Evolutionary conservation across 2,113 vertebrate species (phyloP).

Genomic region (Stictonetta naevosa): DNA sequence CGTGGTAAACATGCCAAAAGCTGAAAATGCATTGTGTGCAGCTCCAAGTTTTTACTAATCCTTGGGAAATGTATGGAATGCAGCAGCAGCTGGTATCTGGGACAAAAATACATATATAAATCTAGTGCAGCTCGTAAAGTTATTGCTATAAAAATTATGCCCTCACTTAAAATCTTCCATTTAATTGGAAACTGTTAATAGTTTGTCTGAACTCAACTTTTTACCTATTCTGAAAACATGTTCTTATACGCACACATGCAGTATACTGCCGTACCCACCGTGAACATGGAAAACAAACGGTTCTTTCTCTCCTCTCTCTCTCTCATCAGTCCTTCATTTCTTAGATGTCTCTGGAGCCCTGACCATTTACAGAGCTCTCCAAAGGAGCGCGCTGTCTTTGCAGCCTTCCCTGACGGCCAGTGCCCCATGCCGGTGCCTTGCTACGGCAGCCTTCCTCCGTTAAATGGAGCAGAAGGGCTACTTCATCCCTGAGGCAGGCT

Average conservation of each 20-base stretch:
- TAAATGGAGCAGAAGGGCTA: neutral
- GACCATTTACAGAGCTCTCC: neutral
- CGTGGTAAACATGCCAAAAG: neutral
- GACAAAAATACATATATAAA: neutral
- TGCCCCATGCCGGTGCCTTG: neutral
- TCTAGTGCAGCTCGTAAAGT: neutral
- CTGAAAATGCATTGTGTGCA: neutral
- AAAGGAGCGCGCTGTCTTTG: neutral
- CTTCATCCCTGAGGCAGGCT: neutral
- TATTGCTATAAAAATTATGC: neutral
- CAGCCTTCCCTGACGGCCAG: neutral
- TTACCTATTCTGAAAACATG: neutral
- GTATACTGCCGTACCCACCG: accelerated
- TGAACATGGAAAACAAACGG: neutral
- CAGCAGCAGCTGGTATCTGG: neutral
- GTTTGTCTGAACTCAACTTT: neutral
- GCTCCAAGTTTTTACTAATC: neutral
- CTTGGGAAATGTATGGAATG: neutral
- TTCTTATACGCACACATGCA: neutral
- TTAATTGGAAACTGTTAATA: neutral
- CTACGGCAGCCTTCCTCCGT: neutral
- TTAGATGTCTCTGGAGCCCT: neutral
- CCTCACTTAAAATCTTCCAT: neutral
- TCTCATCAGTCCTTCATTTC: neutral
- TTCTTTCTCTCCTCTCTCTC: neutral